phyloP scores from a whole-genome alignment of 2,113 vertebrate genomes.

The Lanius collurio region DNA sequence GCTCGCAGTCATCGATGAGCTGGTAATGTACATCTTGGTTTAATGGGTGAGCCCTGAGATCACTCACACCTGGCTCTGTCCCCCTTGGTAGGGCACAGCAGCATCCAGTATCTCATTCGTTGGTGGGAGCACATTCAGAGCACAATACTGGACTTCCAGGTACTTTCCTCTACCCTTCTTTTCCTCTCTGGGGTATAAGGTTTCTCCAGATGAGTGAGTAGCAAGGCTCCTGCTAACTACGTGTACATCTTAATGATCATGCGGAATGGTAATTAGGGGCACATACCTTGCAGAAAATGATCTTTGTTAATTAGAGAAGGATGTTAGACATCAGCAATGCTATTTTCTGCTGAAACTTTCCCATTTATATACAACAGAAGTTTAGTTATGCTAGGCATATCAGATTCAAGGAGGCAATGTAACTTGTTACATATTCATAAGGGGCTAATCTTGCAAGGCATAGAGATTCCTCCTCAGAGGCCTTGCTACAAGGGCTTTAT shows the following conservation, averaged over 20 bases:
- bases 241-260: not conserved
- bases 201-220: not conserved
- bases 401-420: not conserved
- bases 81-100: not conserved
- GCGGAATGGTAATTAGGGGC: not conserved
- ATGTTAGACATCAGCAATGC: not conserved
- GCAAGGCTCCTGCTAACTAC: not conserved
- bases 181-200: not conserved
- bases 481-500: not conserved
- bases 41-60: not conserved
- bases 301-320: constrained; percentile 25
- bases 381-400: not conserved
- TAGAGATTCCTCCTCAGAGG: not conserved
- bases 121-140: not conserved
- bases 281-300: not conserved
- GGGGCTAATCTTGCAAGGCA: not conserved
- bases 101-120: fast-evolving
- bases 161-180: not conserved
- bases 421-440: not conserved
- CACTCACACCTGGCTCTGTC: fast-evolving
- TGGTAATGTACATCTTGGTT: not conserved
- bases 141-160: not conserved
- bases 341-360: not conserved
- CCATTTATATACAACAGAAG: not conserved
- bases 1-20: not conserved